These are phyloP conservation scores for Pseudachorutes palmiensis DNA, from an alignment of 1,140 invertebrate genomes.

Conservation along the genomic window DNA sequence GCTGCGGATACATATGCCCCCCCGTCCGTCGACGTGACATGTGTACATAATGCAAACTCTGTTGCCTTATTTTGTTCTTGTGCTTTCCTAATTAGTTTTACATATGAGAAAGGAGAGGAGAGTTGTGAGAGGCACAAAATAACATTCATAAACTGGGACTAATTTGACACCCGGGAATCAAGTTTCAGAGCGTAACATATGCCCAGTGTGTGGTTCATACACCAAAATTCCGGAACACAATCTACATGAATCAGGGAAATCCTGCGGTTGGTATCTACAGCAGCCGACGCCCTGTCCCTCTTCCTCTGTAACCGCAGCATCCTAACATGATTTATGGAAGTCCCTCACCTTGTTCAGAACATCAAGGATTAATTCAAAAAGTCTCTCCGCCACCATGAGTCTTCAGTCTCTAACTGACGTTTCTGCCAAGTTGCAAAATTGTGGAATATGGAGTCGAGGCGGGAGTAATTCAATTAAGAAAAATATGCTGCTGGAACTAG, in stretches of 20 bases:
- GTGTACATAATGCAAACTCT: background rate
- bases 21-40: background rate
- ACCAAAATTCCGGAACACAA: background rate
- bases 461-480: slow-evolving; percentile 1
- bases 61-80: too few relatives aligned
- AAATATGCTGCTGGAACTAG: background rate
- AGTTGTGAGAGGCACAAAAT: too few relatives aligned
- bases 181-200: background rate
- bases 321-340: background rate
- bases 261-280: background rate
- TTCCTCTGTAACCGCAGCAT: background rate
- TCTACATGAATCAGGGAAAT: slow-evolving; percentile 2
- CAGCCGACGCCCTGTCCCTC: background rate
- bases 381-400: background rate
- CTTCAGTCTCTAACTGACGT: too few relatives aligned
- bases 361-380: background rate
- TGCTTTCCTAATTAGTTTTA: slow-evolving; percentile 7
- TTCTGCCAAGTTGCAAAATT: too few relatives aligned
- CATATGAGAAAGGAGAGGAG: slow-evolving; percentile 1
- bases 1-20: background rate
- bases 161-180: background rate
- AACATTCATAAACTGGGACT: background rate
- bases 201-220: background rate
- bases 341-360: background rate
- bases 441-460: too few relatives aligned